These are phyloP conservation scores for Trimorus sp. DNA, from an alignment of 2,888 invertebrate species.

Conservation along the genomic window DNA sequence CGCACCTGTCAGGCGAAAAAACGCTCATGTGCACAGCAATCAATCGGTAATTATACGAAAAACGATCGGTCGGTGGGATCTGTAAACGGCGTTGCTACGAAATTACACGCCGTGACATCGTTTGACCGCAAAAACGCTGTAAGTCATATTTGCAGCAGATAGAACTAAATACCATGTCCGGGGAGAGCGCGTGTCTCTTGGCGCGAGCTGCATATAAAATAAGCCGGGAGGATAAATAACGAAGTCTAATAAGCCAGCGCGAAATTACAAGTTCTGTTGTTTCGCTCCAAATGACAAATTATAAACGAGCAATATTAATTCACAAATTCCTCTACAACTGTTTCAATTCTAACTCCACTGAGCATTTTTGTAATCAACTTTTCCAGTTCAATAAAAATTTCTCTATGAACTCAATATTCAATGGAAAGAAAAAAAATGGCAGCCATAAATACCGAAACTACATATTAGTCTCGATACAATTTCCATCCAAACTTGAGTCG, in stretches of 20 bases:
- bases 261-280: conserved; percentile 73
- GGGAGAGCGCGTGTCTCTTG: conserved; percentile 31
- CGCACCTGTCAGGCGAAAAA: conserved; percentile 13
- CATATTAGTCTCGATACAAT: too few species aligned
- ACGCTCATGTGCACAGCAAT: neutral
- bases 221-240: conserved; percentile 77
- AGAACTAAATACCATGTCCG: conserved; percentile 21
- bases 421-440: too few species aligned
- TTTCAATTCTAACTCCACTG: too few species aligned
- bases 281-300: conserved; percentile 35
- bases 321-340: too few species aligned
- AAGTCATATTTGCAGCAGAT: conserved; percentile 16
- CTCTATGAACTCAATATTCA: too few species aligned
- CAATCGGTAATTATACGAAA: conserved; percentile 11
- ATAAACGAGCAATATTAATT: too few species aligned
- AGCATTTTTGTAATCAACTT: too few species aligned
- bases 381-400: too few species aligned
- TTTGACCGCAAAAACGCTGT: conserved; percentile 10
- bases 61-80: conserved; percentile 16
- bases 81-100: neutral
- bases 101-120: neutral
- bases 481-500: neutral
- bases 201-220: conserved; percentile 76
- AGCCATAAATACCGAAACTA: too few species aligned
- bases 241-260: conserved; percentile 77